Evolutionary conservation across 2,797 vertebrate species (phyloP).

Genomic region (Hirundo rustica): DNA sequence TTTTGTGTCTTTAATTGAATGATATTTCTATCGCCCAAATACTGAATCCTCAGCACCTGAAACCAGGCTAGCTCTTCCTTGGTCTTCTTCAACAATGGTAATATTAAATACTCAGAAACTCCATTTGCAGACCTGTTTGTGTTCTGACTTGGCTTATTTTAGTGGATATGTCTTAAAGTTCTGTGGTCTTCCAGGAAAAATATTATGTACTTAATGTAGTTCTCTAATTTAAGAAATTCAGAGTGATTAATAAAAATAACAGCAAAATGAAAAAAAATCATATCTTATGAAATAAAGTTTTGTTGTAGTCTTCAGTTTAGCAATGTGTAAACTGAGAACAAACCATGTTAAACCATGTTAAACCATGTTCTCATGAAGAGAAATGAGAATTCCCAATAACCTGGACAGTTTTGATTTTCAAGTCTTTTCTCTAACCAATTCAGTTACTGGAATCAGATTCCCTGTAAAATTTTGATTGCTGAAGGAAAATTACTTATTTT

Average conservation of each 20-base stretch:
- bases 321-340: neutral
- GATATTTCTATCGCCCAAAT: neutral
- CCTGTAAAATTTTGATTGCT: neutral
- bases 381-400: neutral
- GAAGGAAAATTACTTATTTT: slow-evolving; percentile 18
- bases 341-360: neutral
- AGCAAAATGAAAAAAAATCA: neutral
- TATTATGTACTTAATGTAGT: neutral
- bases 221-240: neutral
- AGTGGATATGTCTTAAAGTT: neutral
- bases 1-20: neutral
- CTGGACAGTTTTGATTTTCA: neutral
- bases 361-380: neutral
- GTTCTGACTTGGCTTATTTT: neutral
- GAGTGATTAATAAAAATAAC: neutral
- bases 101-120: neutral
- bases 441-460: neutral
- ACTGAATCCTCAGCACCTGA: neutral
- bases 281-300: neutral
- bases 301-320: neutral
- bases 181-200: neutral
- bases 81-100: neutral
- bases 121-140: neutral
- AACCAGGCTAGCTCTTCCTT: neutral
- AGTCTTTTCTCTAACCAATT: neutral